Conservation (phyloP, 2,888 invertebrate genomes). For the Notocelia uddmanniana region DNA sequence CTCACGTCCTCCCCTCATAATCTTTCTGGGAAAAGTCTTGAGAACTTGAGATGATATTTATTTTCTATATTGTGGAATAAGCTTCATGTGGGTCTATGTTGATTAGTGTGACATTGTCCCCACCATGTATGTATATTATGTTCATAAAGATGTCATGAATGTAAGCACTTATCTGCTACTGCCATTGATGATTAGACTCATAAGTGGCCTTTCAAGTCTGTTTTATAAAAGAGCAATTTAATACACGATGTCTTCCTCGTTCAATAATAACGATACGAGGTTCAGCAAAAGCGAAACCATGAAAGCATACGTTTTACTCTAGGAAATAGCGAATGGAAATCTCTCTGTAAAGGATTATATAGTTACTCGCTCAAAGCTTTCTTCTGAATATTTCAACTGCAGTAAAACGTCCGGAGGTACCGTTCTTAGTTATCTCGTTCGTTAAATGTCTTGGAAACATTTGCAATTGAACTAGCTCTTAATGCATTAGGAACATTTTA, state of each 20-base stretch:
- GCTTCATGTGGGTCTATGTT: too few relatives aligned
- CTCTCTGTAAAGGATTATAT: constrained; percentile 37
- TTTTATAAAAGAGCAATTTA: neutral
- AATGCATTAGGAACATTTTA: constrained; percentile 40
- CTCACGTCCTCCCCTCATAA: too few relatives aligned
- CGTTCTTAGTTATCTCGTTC: constrained; percentile 46
- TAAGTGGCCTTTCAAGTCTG: neutral
- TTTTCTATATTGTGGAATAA: too few relatives aligned
- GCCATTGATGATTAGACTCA: neutral
- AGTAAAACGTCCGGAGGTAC: constrained; percentile 43
- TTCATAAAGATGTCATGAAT: too few relatives aligned
- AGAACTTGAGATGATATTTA: too few relatives aligned
- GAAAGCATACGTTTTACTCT: constrained; percentile 36
- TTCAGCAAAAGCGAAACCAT: constrained; percentile 17
- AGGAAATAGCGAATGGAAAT: constrained; percentile 39
- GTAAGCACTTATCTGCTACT: neutral
- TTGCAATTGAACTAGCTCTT: constrained; percentile 44
- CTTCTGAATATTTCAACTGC: constrained; percentile 46
- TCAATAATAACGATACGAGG: neutral
- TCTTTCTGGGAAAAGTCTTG: too few relatives aligned
- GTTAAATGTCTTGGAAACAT: constrained; percentile 47
- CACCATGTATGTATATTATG: too few relatives aligned
- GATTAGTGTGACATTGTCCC: too few relatives aligned
- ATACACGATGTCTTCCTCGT: neutral
- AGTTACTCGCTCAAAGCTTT: constrained; percentile 46